Base-by-base conservation (phyloP, 1,140 invertebrate genomes). In the Solen grandis region DNA sequence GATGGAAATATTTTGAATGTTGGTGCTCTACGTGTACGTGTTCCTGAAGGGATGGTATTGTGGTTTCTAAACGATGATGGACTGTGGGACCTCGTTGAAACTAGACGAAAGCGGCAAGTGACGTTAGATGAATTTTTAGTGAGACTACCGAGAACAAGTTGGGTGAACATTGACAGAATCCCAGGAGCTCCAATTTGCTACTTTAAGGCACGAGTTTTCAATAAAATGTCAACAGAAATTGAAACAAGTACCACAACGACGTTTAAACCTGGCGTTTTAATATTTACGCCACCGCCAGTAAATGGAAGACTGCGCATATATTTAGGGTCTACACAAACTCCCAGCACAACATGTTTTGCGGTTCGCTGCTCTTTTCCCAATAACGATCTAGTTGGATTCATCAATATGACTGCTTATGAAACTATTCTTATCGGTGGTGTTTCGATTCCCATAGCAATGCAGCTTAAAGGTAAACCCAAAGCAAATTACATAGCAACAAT, bases 141-240 rank as follows among this genome's bases (percentile, higher is more conserved):
- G 1, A 50, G 14, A 2, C 31, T 69, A 10, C 29, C 29, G 22
- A 69, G 16, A 8, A 50, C 22, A 3, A 41, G 29, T 8, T 69
- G 65, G 65, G 29, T 35, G n/a, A 69, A 69, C 19, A 52, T 69
- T 52, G 46, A 69, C 35, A 69, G 54, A 36, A 69, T 69, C 4
- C 65, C 65, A 16, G 65, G 65, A 19, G 65, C 65, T 13, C 65
- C 65, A 2, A 69, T 41, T 52, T 69, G 65, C n/a, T 69, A 52
- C 27, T 69, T 69, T 19, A 69, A 69, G 54, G 65, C 25, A n/a
- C 29, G 65, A 54, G 54, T 69, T 16, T 69, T 52, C 25, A 27
- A 69, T 14, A 50, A 52, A 54, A 52, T n/a, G 13, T 33, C 29
- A 27, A 50, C 41, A 13, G 65, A 69, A 50, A 69, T 69, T 3